Percentiles rank a stretch among this genome's conserved stretches.
Conservation (phyloP, 2,888 invertebrate genomes). For the Nycteola revayana region DNA sequence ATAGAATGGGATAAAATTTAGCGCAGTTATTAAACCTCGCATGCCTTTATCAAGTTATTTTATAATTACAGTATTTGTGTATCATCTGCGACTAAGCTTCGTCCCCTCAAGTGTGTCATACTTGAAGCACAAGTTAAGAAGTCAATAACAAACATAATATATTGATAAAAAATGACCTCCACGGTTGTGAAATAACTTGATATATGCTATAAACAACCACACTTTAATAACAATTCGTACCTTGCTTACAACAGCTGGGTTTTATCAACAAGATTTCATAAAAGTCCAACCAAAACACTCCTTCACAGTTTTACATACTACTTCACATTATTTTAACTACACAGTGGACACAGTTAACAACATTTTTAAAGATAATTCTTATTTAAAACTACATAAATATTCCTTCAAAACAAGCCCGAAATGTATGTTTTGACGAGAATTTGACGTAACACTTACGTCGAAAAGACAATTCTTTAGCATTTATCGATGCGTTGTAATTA, state of each 20-base stretch:
- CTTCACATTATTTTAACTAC: conserved; percentile 15
- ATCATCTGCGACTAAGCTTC: too few species aligned
- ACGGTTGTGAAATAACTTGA: conserved; percentile 14
- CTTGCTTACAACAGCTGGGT: conserved; percentile 58
- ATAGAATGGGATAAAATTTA: too few species aligned
- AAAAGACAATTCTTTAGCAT: too few species aligned
- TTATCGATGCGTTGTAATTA: too few species aligned
- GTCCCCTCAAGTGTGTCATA: too few species aligned
- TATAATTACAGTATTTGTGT: too few species aligned
- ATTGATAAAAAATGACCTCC: conserved; percentile 17
- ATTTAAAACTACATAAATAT: conserved; percentile 17
- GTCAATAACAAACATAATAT: conserved; percentile 14
- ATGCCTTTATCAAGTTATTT: too few species aligned
- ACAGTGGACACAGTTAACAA: conserved; percentile 20
- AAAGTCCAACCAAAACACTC: conserved; percentile 36
- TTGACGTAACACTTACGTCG: conserved; percentile 36
- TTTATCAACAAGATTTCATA: conserved; percentile 30
- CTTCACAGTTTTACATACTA: conserved; percentile 32
- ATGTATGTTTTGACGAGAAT: conserved; percentile 60
- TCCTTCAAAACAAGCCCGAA: conserved; percentile 55
- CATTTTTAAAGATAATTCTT: conserved; percentile 24
- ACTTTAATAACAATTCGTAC: conserved; percentile 30
- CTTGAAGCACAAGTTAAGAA: conserved; percentile 13
- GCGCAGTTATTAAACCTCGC: too few species aligned
- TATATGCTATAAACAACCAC: conserved; percentile 32